Base-by-base conservation (phyloP, 2,113 vertebrate species). In the Parotia lawesii region DNA sequence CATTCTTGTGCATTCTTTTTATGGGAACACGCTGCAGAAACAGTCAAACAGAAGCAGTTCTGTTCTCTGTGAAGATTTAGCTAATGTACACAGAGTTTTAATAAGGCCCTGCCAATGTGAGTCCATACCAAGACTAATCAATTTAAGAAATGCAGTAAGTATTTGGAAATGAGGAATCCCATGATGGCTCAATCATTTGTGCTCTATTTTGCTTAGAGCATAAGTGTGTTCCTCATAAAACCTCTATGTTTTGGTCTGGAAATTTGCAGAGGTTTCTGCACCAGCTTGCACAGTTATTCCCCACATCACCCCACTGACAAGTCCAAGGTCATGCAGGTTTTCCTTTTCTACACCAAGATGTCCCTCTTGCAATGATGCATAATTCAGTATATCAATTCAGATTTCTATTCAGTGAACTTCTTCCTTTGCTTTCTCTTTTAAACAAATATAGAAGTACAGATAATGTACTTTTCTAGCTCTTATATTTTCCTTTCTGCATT, bases 1-100 rank as follows among this genome's bases (percentile, higher is more conserved):
- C 50, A 81, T 72, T 81, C 79, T 95, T 38, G 33, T 62, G 24
- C 27, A 65, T 95, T 89, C 48, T 91, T 94, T 96, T 87, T 80
- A 82, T 73, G 35, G 31, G 85, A 95, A 78, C 67, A 51, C 76
- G 67, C 20, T 12, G 11, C 54, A 77, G 70, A 75, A 92, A 89
- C 11, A 93, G 67, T 72, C 57, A 89, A 93, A 95, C 29, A 67
- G 79, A 94, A 89, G 65, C 47, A 67, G 44, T 42, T 93, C 35
- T 76, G 25, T 50, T 86, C 53, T 66, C 90, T 95, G 37, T 44
- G 42, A 71, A 92, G 64, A 91, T 75, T 83, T 89, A 58, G n/a
- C 31, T 69, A 90, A 70, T 5, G 3, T 75, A 77, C 18, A 33
- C 3, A 56, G 50, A 44, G 44, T 85, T 94, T 96, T 90, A 93